Conservation (phyloP, 2,888 invertebrate species). For the Andricus curvator region DNA sequence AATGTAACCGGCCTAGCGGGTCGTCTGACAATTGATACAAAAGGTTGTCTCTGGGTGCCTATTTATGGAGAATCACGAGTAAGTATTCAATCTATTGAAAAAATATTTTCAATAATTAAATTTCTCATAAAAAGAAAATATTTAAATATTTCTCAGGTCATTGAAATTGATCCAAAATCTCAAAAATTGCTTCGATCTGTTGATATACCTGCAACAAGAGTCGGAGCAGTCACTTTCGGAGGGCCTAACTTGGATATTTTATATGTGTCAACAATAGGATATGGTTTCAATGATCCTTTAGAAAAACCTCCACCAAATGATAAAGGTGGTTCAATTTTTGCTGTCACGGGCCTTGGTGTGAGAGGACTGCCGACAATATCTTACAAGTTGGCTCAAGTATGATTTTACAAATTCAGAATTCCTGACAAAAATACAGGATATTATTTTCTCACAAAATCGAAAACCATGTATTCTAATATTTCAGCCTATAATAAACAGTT, state of each 20-base stretch:
- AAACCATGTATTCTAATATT: too few species aligned
- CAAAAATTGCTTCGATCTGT: constrained; percentile 81
- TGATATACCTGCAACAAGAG: constrained; percentile 81
- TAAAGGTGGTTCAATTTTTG: constrained; percentile 79
- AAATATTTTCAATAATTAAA: neutral
- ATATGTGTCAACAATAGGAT: constrained; percentile 83
- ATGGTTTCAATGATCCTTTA: constrained; percentile 76
- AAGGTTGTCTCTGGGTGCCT: constrained; percentile 89
- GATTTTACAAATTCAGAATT: too few species aligned
- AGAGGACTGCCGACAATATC: constrained; percentile 60
- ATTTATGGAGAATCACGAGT: constrained; percentile 84
- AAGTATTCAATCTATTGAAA: constrained; percentile 66
- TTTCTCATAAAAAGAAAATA: neutral
- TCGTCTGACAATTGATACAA: constrained; percentile 89
- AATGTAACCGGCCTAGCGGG: constrained; percentile 82
- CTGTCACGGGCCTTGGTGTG: constrained; percentile 74
- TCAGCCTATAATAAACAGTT: too few species aligned
- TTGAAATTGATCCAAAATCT: constrained; percentile 81
- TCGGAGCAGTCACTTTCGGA: constrained; percentile 86
- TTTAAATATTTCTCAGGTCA: constrained; percentile 78
- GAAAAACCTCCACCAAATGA: constrained; percentile 71
- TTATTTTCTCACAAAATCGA: too few species aligned
- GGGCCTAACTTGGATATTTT: constrained; percentile 83
- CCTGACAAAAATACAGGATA: too few species aligned
- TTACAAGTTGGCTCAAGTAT: neutral